Base-by-base conservation (phyloP, 1,140 invertebrate species). In the Colletes latitarsis region DNA sequence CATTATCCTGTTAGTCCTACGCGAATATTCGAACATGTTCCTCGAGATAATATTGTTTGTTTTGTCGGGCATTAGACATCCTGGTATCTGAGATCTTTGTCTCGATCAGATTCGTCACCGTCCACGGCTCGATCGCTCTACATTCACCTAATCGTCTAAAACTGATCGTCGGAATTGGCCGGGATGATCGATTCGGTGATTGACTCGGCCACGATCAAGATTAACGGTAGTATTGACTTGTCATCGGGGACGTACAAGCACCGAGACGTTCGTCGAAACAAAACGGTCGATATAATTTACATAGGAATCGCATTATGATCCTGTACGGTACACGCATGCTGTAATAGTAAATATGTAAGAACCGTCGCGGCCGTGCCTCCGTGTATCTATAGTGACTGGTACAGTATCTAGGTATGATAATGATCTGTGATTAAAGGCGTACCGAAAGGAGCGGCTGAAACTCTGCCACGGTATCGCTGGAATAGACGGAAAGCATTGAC, bases 321-420 rank as follows among this genome's bases (percentile, higher is more conserved):
- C 83, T 86, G 81, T 87, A 88, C 86, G 88, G 88, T 87, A 90
- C 84, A 88, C 73, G 74, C 46, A 67, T 76, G 86, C 81, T 87
- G 84, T 81, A 83, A 85, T 88, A 87, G 83, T 88, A 89, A 89
- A 89, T 89, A 88, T 83, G 76, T 82, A 89, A 84, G 86, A 43
- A 39, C 55, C 49, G 67, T 39, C 60, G n/a, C 60, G 52, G 21
- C 30, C 63, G 21, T 62, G 52, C 19, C 71, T 70, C 30, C 39
- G 60, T 15, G 71, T 74, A 69, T 66, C n/a, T 64, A 81, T 21
- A 52, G 43, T 15, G 62, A 77, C 74, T 71, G 63, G 64, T 70
- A 14, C 52, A 39, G 14, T 77, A 77, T 83, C 30, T 19, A 68
- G 63, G 62, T 82, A 77, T 73, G 78, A 82, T 84, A 82, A 74